These are phyloP conservation scores for Poeciliopsis infans DNA, from an alignment of 2,797 vertebrate species.

Conservation along the genomic window DNA sequence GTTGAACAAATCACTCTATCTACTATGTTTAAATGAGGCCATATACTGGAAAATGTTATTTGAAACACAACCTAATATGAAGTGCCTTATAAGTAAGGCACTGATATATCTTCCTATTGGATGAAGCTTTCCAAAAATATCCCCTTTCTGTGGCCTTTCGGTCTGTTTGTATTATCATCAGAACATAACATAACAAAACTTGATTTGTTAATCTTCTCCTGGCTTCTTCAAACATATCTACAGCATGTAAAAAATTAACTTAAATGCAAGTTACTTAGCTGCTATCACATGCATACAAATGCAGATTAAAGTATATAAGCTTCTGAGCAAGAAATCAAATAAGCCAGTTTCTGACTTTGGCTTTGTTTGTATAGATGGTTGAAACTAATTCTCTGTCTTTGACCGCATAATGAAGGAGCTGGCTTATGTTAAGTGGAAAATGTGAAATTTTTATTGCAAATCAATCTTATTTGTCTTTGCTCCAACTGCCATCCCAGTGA, in stretches of 20 bases:
- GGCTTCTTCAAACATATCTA: neutral
- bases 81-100: neutral
- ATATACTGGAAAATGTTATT: neutral
- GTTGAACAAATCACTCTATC: neutral
- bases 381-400: conserved; percentile 33
- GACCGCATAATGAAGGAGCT: conserved; percentile 56
- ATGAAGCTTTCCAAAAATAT: neutral
- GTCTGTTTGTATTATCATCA: neutral
- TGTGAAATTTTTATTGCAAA: conserved; percentile 69
- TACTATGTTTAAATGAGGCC: neutral
- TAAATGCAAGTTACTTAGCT: neutral
- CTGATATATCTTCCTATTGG: neutral
- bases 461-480: conserved; percentile 75
- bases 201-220: neutral
- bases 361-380: conserved; percentile 16
- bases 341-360: neutral
- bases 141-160: neutral
- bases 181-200: neutral
- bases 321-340: conserved; percentile 10
- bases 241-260: neutral
- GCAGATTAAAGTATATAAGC: neutral
- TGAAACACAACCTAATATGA: neutral
- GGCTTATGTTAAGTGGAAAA: conserved; percentile 76
- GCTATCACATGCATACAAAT: neutral
- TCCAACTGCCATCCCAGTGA: conserved; percentile 68